Evolutionary conservation across 2,797 vertebrate genomes (phyloP).

Genomic region (Coluber constrictor): DNA sequence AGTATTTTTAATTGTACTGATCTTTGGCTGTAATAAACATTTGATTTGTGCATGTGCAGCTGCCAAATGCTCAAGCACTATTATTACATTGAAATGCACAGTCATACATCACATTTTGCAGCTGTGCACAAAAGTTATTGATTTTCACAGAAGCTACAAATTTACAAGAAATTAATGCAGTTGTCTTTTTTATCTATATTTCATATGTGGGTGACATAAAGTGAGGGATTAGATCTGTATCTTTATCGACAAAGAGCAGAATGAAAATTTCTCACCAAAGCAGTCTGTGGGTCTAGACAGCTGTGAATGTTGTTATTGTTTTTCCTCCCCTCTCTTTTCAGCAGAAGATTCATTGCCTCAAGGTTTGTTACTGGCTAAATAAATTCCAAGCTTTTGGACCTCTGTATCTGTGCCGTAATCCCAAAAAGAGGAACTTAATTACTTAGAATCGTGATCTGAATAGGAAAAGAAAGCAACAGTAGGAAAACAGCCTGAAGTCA

Average conservation of each 20-base stretch:
- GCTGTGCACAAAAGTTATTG: background rate
- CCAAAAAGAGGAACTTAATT: constrained; percentile 50
- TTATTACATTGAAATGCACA: background rate
- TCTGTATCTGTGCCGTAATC: background rate
- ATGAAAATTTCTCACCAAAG: constrained; percentile 40
- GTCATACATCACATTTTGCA: background rate
- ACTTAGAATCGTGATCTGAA: constrained; percentile 42
- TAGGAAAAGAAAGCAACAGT: constrained; percentile 57
- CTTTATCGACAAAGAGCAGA: background rate
- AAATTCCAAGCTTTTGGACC: constrained; percentile 6
- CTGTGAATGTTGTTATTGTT: constrained; percentile 6
- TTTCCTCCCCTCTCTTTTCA: constrained; percentile 29
- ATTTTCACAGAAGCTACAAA: background rate
- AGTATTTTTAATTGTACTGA: background rate
- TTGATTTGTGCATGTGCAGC: background rate
- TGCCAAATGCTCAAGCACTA: background rate
- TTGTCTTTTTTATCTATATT: background rate
- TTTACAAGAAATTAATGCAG: background rate
- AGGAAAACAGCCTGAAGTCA: constrained; percentile 60
- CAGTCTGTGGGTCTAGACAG: constrained; percentile 34
- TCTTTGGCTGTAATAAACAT: background rate
- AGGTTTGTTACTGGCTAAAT: constrained; percentile 43
- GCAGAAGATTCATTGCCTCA: constrained; percentile 11
- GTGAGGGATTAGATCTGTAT: constrained; percentile 15
- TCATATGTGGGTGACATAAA: constrained; percentile 31